Evolutionary conservation across 2,113 vertebrate species (phyloP), one percentile per base, ranked within the genome.

Genomic region (Arizona elegans): DNA sequence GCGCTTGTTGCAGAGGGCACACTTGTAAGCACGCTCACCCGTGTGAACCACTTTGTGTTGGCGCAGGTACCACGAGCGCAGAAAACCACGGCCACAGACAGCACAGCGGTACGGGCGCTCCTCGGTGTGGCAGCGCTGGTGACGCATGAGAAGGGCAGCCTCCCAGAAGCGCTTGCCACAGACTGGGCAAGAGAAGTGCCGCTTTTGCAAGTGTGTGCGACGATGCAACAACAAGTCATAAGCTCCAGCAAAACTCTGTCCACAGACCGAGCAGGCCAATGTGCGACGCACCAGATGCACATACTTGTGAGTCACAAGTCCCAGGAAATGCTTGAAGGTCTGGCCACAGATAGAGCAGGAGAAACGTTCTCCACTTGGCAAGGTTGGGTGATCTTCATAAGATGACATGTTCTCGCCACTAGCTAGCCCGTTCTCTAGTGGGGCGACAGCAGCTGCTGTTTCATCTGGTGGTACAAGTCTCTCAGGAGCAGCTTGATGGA

Each of bases 301-400:
- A 5, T 98, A 98, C 33, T 98, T 98, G 94, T 99, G 99, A 88
- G 98, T 98, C 91, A 99, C 98, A 91, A 98, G 97, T 5, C 97
- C 98, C 97, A 99, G 94, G 94, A 98, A 98, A 91, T 98, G 98
- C 95, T 98, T 98, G 96, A 98, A 99, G 96, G 98, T 98, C 96
- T 98, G 99, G 93, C 98, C 99, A 92, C 99, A 99, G 1, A 98
- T 99, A 23, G 97, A 97, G 92, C 99, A 99, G 96, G 97, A 98
- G 94, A 99, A 98, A 33, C 99, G 98, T 95, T 98, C 98, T 29
- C 96, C 96, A 89, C 93, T 96, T 1, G 95, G 96, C 70, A 94
- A 92, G 11, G 93, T 93, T 8, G 96, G 95, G 1, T 89, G 96
- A 87, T 97, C 94, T 88, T 96, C 96, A 0, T 88, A 95, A 21